A percentile compares a stretch with the other conserved stretches of the same genome.
phyloP scores from a whole-genome alignment of 1,140 invertebrate genomes.

The Orius insidiosus region DNA sequence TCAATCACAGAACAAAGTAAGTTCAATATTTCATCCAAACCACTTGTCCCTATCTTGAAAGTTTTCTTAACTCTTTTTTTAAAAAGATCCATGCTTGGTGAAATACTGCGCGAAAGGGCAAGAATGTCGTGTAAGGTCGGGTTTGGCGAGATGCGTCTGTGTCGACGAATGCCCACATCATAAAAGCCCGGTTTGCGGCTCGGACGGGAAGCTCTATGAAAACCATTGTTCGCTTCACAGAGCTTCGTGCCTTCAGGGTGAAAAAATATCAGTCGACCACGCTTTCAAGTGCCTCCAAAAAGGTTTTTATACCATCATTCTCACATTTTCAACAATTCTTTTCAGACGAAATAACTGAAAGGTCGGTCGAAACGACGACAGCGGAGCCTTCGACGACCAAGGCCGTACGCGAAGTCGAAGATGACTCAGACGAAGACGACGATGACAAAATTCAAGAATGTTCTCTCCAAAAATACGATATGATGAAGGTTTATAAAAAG shows the following conservation, averaged over 20 bases:
- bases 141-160: slow-evolving; percentile 44
- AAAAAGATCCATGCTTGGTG: slow-evolving; percentile 39
- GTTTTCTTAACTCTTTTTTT: slow-evolving; percentile 2
- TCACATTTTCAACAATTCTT: too few species aligned
- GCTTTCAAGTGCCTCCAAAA: slow-evolving; percentile 19
- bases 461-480: slow-evolving; percentile 48
- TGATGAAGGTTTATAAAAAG: slow-evolving; percentile 37
- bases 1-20: slow-evolving; percentile 13
- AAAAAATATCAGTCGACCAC: slow-evolving; percentile 36
- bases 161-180: slow-evolving; percentile 34
- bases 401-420: too few species aligned
- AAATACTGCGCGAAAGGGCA: slow-evolving; percentile 49
- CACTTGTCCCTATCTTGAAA: not conserved
- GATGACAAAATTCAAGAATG: slow-evolving; percentile 27
- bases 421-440: slow-evolving; percentile 1
- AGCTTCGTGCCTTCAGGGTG: slow-evolving; percentile 41
- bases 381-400: too few species aligned
- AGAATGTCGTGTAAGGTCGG: slow-evolving; percentile 37
- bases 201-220: slow-evolving; percentile 50
- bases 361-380: too few species aligned
- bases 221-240: slow-evolving; percentile 62
- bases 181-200: slow-evolving; percentile 43
- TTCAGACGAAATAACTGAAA: too few species aligned
- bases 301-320: slow-evolving; percentile 13
- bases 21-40: not conserved